Base-by-base conservation (phyloP, 2,888 invertebrate species). In the Allolobophora icterica region DNA sequence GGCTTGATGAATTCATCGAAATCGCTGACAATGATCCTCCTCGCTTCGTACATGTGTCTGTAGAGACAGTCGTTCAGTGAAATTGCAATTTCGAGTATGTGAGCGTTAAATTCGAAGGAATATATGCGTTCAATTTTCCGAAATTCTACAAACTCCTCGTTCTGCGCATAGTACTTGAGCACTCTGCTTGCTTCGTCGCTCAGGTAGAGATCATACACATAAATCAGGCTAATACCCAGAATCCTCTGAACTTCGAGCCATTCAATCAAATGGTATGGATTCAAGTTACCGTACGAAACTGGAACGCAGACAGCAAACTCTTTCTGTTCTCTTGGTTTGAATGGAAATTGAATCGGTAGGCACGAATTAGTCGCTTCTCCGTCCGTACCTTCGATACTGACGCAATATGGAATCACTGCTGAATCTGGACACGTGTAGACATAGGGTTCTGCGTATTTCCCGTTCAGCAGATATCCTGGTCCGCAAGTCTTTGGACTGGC, bases 1-100 rank as follows among this genome's bases (percentile, higher is more conserved):
- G 93, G 93, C 71, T 92, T 83, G 30, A 93, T 91, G 30, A 92
- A 58, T 89, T 93, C 93, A 90, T 92, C 92, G 42, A 93, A 84
- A 52, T 92, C 92, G 33, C 91, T 89, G 30, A 91, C 45, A 24
- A 91, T 19, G 21, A 92, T 58, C 35, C 91, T 89, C 35, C 90
- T 90, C 83, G 92, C 92, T 30, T 91, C 71, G 91, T 91, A 90
- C 87, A 93, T 91, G 90, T 92, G 92, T 30, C 92, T 38, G 91
- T 93, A 92, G 90, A 92, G 40, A 84, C 93, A 93, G 90, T 92
- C 92, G 84, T 92, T 92, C 11, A 92, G 35, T 34, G 89, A 58
- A 8, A 92, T n/a, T 3, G 89, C n/a, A 17, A 33, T 21, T n/a
- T 91, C 52, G 2, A 89, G 52, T n/a, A 89, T 35, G 38, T 42